These are phyloP conservation scores for Xyrauchen texanus DNA, from an alignment of 2,113 vertebrate genomes.

Conservation along the genomic window DNA sequence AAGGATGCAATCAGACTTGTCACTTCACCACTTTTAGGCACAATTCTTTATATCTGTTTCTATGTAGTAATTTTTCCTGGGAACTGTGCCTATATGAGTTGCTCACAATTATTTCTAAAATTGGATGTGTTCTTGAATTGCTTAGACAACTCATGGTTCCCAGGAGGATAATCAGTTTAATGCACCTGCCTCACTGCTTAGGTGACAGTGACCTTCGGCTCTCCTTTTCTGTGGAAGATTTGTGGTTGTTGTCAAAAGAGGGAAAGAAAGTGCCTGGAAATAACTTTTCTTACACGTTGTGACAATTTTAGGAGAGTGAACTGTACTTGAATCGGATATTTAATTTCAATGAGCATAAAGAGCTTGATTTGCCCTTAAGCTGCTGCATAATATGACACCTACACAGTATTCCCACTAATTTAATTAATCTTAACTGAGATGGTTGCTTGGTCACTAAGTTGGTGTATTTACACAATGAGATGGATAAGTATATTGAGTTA, in stretches of 20 bases:
- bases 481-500: too few species aligned
- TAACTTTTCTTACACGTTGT: slow-evolving; percentile 6
- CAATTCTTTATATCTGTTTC: too few species aligned
- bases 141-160: slow-evolving; percentile 37
- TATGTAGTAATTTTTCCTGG: too few species aligned
- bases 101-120: slow-evolving; percentile 13
- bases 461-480: too few species aligned
- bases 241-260: too few species aligned
- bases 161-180: slow-evolving; percentile 48
- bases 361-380: slow-evolving; percentile 18
- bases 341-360: slow-evolving; percentile 31
- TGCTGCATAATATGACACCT: slow-evolving; percentile 27
- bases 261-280: neutral
- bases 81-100: too few species aligned
- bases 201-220: slow-evolving; percentile 48
- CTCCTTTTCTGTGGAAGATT: slow-evolving; percentile 28
- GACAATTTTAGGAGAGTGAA: slow-evolving; percentile 1
- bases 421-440: too few species aligned
- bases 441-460: too few species aligned
- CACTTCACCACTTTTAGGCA: too few species aligned
- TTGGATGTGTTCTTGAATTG: slow-evolving; percentile 36
- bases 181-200: slow-evolving; percentile 49
- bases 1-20: too few species aligned
- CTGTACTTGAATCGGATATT: slow-evolving; percentile 19
- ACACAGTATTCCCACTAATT: neutral